Evolutionary conservation across 1,140 invertebrate species (phyloP).

Genomic region (Acromyrmex heyeri): DNA sequence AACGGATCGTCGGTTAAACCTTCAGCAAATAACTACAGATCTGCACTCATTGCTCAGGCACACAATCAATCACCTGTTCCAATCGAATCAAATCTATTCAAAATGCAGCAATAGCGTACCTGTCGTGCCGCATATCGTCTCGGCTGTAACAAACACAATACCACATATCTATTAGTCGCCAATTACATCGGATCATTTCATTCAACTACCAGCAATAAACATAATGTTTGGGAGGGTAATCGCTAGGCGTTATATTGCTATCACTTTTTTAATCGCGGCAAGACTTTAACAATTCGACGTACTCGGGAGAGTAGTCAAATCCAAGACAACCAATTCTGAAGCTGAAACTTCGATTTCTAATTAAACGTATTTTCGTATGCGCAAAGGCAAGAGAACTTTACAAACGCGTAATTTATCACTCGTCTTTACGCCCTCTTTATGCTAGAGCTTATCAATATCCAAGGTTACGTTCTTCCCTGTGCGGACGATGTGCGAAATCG

Average conservation of each 20-base stretch:
- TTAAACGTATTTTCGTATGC: slow-evolving; percentile 57
- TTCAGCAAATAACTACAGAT: slow-evolving; percentile 84
- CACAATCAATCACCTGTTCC: slow-evolving; percentile 86
- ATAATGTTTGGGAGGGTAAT: slow-evolving; percentile 75
- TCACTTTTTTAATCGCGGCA: slow-evolving; percentile 45
- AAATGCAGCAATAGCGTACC: slow-evolving; percentile 87
- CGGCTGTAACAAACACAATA: slow-evolving; percentile 86
- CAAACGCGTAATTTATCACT: slow-evolving; percentile 48
- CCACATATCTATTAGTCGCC: slow-evolving; percentile 82
- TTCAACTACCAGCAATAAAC: slow-evolving; percentile 78
- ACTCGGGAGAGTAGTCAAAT: slow-evolving; percentile 78
- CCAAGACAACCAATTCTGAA: slow-evolving; percentile 78
- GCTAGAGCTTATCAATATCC: slow-evolving; percentile 77
- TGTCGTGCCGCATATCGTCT: slow-evolving; percentile 87
- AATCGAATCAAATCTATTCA: slow-evolving; percentile 86
- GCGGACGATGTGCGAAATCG: slow-evolving; percentile 78
- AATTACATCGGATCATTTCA: slow-evolving; percentile 72
- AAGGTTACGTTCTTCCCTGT: slow-evolving; percentile 76
- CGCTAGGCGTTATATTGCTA: slow-evolving; percentile 70
- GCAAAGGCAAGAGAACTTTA: slow-evolving; percentile 61
- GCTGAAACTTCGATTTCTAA: slow-evolving; percentile 52
- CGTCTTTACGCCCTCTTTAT: slow-evolving; percentile 67
- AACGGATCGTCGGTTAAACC: slow-evolving; percentile 81
- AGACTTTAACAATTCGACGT: slow-evolving; percentile 68
- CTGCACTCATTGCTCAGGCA: slow-evolving; percentile 87